These are phyloP conservation scores for Wiebesia pumilae DNA, from an alignment of 1,140 invertebrate species.

Conservation along the genomic window DNA sequence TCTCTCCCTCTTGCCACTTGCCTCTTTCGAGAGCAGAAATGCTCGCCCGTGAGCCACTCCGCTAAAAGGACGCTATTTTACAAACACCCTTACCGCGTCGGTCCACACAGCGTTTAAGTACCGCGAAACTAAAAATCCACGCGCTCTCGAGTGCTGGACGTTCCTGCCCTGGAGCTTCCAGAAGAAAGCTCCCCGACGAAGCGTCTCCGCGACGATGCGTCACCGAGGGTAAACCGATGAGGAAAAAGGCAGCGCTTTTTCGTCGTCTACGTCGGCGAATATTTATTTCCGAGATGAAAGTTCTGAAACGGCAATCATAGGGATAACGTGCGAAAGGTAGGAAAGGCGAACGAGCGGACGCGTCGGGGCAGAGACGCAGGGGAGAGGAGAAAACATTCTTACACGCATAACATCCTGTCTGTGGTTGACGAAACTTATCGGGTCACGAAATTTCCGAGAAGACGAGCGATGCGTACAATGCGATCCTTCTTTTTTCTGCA, in stretches of 20 bases:
- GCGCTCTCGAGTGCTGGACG: too few species aligned
- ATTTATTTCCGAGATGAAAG: not conserved
- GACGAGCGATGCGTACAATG: slow-evolving; percentile 15
- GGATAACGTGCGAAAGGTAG: not conserved
- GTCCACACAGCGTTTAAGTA: too few species aligned
- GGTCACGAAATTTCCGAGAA: slow-evolving; percentile 73
- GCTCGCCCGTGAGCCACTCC: too few species aligned
- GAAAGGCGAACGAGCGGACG: not conserved
- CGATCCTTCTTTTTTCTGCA: not conserved
- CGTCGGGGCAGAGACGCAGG: not conserved
- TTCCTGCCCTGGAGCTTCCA: not conserved
- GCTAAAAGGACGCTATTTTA: too few species aligned
- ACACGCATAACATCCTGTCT: slow-evolving; percentile 70
- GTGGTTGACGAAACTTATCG: slow-evolving; percentile 54
- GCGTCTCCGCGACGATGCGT: not conserved
- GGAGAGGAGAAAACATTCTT: slow-evolving; percentile 64
- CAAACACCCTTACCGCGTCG: too few species aligned
- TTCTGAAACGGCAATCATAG: not conserved
- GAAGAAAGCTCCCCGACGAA: not conserved
- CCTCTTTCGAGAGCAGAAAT: not conserved
- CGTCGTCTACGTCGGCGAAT: not conserved
- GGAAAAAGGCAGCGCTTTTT: not conserved
- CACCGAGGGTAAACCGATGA: not conserved
- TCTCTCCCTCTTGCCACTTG: not conserved
- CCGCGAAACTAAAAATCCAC: not conserved